phyloP scores from a whole-genome alignment of 2,113 vertebrate species.

The Sinocyclocheilus anshuiensis region DNA sequence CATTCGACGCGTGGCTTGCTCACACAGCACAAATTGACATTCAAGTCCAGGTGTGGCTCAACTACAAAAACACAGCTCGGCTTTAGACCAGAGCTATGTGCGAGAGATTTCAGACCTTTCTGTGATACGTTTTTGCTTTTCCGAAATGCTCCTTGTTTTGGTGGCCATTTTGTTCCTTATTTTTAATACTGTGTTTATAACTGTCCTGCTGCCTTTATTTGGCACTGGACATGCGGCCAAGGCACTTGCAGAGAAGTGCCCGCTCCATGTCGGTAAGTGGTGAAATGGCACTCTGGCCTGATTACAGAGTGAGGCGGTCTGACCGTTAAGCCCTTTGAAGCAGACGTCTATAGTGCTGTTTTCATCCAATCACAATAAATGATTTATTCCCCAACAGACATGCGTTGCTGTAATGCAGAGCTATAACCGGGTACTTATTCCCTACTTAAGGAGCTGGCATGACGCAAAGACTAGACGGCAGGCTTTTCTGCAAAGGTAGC shows the following conservation, averaged over 20 bases:
- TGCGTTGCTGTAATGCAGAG: slow-evolving; percentile 50
- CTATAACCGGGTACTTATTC: slow-evolving; percentile 51
- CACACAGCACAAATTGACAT: slow-evolving; percentile 58
- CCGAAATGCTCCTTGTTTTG: neutral
- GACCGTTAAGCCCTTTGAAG: slow-evolving; percentile 44
- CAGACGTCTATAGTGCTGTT: slow-evolving; percentile 42
- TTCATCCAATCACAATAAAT: slow-evolving; percentile 53
- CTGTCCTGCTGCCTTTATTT: neutral
- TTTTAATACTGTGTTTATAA: neutral
- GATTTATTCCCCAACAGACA: slow-evolving; percentile 58
- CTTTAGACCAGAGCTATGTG: slow-evolving; percentile 38
- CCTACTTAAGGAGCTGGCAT: slow-evolving; percentile 40
- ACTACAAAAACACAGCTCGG: slow-evolving; percentile 58
- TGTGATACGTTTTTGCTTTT: slow-evolving; percentile 16
- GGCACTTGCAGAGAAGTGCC: slow-evolving; percentile 26
- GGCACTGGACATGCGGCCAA: neutral
- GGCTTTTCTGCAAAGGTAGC: slow-evolving; percentile 55
- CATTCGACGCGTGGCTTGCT: slow-evolving; percentile 50
- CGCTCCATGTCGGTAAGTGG: slow-evolving; percentile 34
- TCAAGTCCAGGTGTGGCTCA: slow-evolving; percentile 57
- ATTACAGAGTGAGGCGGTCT: slow-evolving; percentile 25
- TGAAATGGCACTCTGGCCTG: slow-evolving; percentile 31
- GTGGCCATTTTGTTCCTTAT: neutral
- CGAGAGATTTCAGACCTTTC: slow-evolving; percentile 15
- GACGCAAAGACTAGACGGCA: slow-evolving; percentile 47